Percentiles rank a stretch among this genome's conserved stretches.
These are phyloP conservation scores for Baccha elongata DNA, from an alignment of 2,888 invertebrate genomes.

Conservation along the genomic window DNA sequence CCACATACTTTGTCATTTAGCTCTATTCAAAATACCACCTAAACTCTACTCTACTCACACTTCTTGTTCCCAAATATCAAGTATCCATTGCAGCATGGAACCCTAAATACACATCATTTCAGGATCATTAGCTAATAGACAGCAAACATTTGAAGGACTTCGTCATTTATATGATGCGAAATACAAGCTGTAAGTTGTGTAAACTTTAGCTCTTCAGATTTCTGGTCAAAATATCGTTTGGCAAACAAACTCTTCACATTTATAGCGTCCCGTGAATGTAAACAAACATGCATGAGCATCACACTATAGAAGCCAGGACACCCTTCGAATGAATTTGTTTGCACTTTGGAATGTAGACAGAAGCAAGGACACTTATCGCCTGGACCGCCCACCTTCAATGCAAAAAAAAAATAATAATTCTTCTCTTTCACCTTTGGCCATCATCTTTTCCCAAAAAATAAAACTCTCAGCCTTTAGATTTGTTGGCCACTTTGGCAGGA, in stretches of 20 bases:
- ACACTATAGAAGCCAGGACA: constrained; percentile 7
- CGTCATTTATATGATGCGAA: constrained; percentile 34
- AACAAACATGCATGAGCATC: constrained; percentile 43
- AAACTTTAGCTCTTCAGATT: constrained; percentile 46
- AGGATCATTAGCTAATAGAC: constrained; percentile 74
- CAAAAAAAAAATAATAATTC: constrained; percentile 38
- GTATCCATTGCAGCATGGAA: constrained; percentile 8
- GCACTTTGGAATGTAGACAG: constrained; percentile 44
- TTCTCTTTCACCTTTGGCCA: constrained; percentile 19
- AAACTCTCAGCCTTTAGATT: constrained; percentile 45
- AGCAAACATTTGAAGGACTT: constrained; percentile 68
- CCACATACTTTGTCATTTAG: too few species aligned
- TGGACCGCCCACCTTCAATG: constrained; percentile 20
- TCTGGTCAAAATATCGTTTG: constrained; percentile 64
- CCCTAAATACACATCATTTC: constrained; percentile 62
- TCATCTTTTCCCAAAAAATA: constrained; percentile 2
- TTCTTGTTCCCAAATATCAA: too few species aligned
- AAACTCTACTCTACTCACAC: too few species aligned
- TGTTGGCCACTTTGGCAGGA: constrained; percentile 74
- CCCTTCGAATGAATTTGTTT: constrained; percentile 61
- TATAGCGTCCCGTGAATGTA: constrained; percentile 37
- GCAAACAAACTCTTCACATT: constrained; percentile 62
- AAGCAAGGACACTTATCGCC: constrained; percentile 65
- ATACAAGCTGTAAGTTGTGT: constrained; percentile 34
- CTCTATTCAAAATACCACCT: too few species aligned